Base-by-base conservation (phyloP, 2,888 invertebrate genomes). In the Blera fallax region DNA sequence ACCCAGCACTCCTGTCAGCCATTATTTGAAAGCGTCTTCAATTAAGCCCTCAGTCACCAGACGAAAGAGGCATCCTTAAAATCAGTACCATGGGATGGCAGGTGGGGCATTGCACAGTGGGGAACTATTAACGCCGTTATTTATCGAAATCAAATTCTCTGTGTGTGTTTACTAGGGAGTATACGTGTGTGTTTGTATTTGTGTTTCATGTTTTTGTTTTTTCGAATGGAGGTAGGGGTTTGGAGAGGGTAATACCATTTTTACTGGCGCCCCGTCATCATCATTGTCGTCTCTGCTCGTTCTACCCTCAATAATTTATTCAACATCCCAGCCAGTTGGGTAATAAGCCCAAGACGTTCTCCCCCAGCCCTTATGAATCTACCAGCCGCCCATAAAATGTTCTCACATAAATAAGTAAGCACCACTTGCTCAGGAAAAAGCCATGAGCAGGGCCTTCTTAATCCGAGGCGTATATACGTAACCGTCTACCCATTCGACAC, bases 401-500 rank as follows among this genome's bases (percentile, higher is more conserved):
- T 69, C 76, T 48, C 77, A 69, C 81, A 82, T 82, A 82, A 82
- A 82, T 82, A 82, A 82, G 56, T 70, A 52, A 58, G 50, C 40
- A 65, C 37, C 32, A 24, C 43, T 58, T 10, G 67, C 34, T 60
- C n/a, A 52, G 29, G 50, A 40, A n/a, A 32, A 32, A 40, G 32
- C 43, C 34, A 37, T 74, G 67, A 60, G 45, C 34, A 37, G 52
- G 34, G 45, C 11, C 56, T 65, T 74, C 56, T 65, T 74, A 14
- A 79, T 78, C 52, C 29, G 16, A 43, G 48, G 21, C 37, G 27
- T 76, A 34, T 76, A 34, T 43, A 50, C 14, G 16, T 48, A 48
- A 54, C 54, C 54, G 45, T 45, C n/a, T 43, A 37, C 18, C 18
- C 34, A 24, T 60, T 74, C 45, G 45, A 48, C n/a, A 45, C n/a